Base-by-base conservation (phyloP, 2,797 vertebrate species). In the Chelon labrosus region DNA sequence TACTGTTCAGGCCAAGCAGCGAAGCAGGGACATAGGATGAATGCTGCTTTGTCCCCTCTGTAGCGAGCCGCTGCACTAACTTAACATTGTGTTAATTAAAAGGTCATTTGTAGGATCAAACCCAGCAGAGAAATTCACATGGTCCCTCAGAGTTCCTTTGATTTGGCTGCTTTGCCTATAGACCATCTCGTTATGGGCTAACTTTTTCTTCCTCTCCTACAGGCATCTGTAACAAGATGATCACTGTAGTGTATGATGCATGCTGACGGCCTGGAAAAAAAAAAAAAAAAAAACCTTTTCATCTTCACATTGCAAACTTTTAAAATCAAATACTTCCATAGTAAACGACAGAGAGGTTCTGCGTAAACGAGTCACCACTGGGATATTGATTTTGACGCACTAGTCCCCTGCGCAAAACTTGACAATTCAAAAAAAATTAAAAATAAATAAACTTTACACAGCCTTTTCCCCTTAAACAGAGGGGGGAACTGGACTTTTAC, bases 61-160 rank as follows among this genome's bases (percentile, higher is more conserved):
- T 57, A 75, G 82, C 70, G 90, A 93, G 93, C 85, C 77, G 90
- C 89, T 90, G 90, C 90, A 87, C 92, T 95, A 94, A 94, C 94
- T 95, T 95, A 93, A 94, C 93, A 93, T 90, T 91, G 91, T 90
- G 91, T 93, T 95, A 90, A 95, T 95, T 95, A 94, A 94, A 93
- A 93, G 95, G 95, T 95, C 91, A 94, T 90, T 94, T 94, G 90
- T 90, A 91, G 91, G 92, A 95, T 95, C 93, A 94, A 92, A 91
- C 89, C 82, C 83, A 88, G 89, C 91, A 83, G 85, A 91, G 85
- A 91, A 87, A 90, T 93, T 90, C 93, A 91, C 90, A 91, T 92
- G 81, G 92, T 91, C 93, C 91, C 91, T 88, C 47, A 91, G 80
- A 92, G 80, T 79, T 47, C 64, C 84, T 91, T 91, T 92, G 88